Conservation (phyloP, 2,113 vertebrate genomes). For the Propithecus coquereli region DNA sequence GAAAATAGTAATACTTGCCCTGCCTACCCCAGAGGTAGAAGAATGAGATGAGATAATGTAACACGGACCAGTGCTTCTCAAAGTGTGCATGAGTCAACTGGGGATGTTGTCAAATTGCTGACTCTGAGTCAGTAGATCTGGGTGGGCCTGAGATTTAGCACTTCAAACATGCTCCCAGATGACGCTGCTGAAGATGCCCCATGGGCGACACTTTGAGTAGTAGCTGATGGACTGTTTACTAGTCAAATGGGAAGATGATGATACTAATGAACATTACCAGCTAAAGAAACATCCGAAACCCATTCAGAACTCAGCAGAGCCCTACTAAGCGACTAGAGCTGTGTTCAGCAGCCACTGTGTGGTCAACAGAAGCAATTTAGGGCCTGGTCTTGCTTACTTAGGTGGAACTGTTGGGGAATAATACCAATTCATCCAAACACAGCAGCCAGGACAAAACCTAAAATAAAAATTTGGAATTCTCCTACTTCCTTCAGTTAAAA, state of each 20-base stretch:
- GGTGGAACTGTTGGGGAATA: not conserved
- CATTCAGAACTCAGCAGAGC: not conserved
- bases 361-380: not conserved
- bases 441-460: not conserved
- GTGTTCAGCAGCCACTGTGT: not conserved
- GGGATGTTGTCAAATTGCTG: not conserved
- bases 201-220: not conserved
- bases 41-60: not conserved
- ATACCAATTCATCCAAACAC: not conserved
- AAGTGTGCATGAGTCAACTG: not conserved
- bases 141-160: not conserved
- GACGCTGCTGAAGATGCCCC: not conserved
- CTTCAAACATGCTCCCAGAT: not conserved
- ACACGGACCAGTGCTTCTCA: not conserved
- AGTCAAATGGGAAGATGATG: not conserved
- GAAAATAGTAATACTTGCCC: not conserved
- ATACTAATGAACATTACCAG: not conserved
- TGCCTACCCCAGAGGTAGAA: not conserved
- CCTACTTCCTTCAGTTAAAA: not conserved
- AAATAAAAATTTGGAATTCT: not conserved
- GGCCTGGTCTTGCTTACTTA: not conserved
- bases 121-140: not conserved
- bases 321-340: not conserved
- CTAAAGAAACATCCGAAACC: not conserved
- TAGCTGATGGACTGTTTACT: not conserved